Evolutionary conservation across 2,888 invertebrate genomes (phyloP), one percentile per base, ranked within the genome.

Genomic region (Hemithea aestivaria): DNA sequence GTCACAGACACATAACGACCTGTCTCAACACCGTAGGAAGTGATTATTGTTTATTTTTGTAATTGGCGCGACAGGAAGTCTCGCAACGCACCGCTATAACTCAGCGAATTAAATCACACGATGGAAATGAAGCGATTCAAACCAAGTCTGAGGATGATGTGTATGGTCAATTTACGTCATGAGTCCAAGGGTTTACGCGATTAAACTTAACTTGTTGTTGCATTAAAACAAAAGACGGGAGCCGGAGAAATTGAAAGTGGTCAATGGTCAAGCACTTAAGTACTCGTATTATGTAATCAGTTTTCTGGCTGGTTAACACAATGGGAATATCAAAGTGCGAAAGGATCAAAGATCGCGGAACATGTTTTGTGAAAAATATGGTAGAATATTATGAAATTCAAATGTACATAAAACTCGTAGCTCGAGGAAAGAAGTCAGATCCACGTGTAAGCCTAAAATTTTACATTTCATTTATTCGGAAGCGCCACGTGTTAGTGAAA

Each of bases 41-140:
- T 77, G 75, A 81, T 79, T 82, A 81, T 75, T 84, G 79, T 84
- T 84, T 81, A 83, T 78, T 81, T 76, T 76, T 72, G 67, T 80
- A 84, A 85, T 82, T 79, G 71, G 67, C 66, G 56, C 58, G 68
- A 47, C 74, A 82, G 83, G 82, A 84, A 85, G 78, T 72, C 58
- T 62, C 54, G 53, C 50, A 53, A 57, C 52, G 45, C 60, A 22
- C 21, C 36, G 27, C 33, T 28, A 37, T 42, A 42, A 41, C 36
- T 41, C 36, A 37, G 55, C 53, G 51, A 56, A 58, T 61, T 66
- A 66, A 66, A 62, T 68, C 61, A 62, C 64, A 58, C 56, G 61
- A 63, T 58, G 64, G 60, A 76, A 76, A 80, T 79, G 72, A 77
- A 81, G 79, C 66, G 69, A 80, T 79, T 68, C 64, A 58, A 62